Evolutionary conservation across 2,113 vertebrate species (phyloP).

Genomic region (Anser brachyrhynchus): DNA sequence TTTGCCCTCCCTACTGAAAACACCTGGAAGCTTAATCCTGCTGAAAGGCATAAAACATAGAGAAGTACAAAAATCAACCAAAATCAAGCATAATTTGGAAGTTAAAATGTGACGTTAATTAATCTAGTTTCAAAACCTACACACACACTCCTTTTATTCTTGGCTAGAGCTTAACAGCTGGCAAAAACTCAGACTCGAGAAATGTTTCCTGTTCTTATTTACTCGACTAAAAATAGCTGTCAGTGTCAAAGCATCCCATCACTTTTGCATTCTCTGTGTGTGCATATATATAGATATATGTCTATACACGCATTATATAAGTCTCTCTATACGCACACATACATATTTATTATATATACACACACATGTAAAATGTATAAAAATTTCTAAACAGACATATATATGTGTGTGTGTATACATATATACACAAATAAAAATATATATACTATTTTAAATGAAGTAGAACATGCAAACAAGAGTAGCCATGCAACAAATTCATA

Average conservation of each 20-base stretch:
- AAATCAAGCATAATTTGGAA: not conserved
- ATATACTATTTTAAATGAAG: not conserved
- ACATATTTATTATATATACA: not conserved
- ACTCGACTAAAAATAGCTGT: constrained; percentile 28
- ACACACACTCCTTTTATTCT: not conserved
- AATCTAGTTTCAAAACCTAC: not conserved
- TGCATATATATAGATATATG: not conserved
- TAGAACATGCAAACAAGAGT: not conserved
- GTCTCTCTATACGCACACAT: not conserved
- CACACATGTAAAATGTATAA: not conserved
- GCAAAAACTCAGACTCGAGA: not conserved
- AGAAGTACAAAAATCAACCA: not conserved
- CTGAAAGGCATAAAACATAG: not conserved
- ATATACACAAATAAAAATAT: fast-evolving
- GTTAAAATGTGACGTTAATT: not conserved
- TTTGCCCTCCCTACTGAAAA: not conserved
- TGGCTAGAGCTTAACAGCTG: constrained; percentile 23
- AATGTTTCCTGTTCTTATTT: constrained; percentile 28
- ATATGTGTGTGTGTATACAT: fast-evolving
- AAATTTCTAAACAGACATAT: fast-evolving
- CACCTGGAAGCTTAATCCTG: not conserved
- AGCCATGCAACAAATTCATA: not conserved
- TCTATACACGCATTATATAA: not conserved
- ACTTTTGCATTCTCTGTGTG: not conserved
- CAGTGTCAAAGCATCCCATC: not conserved